Percentiles rank a stretch among this genome's conserved stretches.
These are phyloP conservation scores for Ormyrus thymus DNA, from an alignment of 2,888 invertebrate genomes.

Conservation along the genomic window DNA sequence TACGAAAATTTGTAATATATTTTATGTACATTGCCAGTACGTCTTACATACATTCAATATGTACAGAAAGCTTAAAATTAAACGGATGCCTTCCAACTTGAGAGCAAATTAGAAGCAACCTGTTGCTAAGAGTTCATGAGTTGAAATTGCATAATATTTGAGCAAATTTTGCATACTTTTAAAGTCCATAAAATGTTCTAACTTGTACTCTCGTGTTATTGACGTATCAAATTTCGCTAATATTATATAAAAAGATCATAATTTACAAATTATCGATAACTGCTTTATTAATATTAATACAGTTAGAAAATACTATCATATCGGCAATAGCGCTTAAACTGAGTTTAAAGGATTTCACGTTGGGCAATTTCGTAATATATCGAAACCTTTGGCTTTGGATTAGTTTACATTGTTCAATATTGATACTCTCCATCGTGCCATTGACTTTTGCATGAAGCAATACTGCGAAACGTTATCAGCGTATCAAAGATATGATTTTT, in stretches of 20 bases:
- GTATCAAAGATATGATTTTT: constrained; percentile 3
- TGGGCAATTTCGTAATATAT: not conserved
- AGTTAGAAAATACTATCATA: too few species aligned
- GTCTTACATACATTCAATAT: constrained; percentile 30
- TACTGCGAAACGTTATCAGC: constrained; percentile 29
- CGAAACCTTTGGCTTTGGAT: not conserved
- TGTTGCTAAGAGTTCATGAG: constrained; percentile 61
- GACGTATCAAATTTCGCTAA: too few species aligned
- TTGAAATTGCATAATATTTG: constrained; percentile 54
- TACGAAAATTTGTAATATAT: constrained; percentile 30
- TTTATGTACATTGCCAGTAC: constrained; percentile 35
- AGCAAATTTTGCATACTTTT: constrained; percentile 7
- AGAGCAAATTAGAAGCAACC: constrained; percentile 61
- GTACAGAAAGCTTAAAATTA: constrained; percentile 29
- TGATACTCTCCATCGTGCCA: constrained; percentile 4
- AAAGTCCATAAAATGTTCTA: not conserved
- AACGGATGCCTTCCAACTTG: constrained; percentile 39
- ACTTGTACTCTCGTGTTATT: too few species aligned
- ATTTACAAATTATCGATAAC: too few species aligned
- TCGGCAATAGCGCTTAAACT: too few species aligned
- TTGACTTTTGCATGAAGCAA: constrained; percentile 10
- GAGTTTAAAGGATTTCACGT: not conserved
- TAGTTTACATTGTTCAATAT: not conserved
- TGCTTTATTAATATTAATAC: too few species aligned
- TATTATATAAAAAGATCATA: too few species aligned